Conservation (phyloP, 2,888 invertebrate species). For the Drosophila acutilabella region DNA sequence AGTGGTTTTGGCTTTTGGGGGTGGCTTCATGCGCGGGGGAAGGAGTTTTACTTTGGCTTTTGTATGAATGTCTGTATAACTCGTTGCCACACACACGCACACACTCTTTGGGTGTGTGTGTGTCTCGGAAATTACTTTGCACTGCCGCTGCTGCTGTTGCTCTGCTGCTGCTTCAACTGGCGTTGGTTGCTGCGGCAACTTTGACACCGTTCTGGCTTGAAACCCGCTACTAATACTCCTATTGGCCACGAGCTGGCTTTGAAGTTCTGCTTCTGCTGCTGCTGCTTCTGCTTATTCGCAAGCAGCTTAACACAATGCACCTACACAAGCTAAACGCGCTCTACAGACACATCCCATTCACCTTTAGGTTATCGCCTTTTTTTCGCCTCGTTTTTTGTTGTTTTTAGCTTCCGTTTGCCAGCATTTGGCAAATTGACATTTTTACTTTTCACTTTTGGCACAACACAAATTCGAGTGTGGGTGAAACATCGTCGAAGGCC, state of each 20-base stretch:
- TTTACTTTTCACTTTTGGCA: constrained; percentile 60
- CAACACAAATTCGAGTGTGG: constrained; percentile 48
- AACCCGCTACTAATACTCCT: constrained; percentile 32
- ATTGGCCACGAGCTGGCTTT: constrained; percentile 49
- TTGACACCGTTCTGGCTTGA: constrained; percentile 59
- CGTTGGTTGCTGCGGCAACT: constrained; percentile 70
- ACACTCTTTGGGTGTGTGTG: constrained; percentile 22
- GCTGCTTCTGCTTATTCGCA: constrained; percentile 22
- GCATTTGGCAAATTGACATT: constrained; percentile 79
- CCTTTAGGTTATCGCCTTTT: constrained; percentile 14
- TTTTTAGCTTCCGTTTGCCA: constrained; percentile 55
- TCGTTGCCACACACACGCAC: constrained; percentile 21
- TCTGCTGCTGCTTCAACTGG: constrained; percentile 58
- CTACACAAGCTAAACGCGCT: constrained; percentile 37
- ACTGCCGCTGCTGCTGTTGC: constrained; percentile 58
- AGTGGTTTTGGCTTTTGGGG: constrained; percentile 69
- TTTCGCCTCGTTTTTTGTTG: background rate
- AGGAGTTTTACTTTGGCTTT: constrained; percentile 49
- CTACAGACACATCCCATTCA: constrained; percentile 21
- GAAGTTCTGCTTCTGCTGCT: constrained; percentile 47
- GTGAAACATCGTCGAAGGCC: constrained; percentile 6
- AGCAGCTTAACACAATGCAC: constrained; percentile 59
- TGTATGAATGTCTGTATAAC: constrained; percentile 48
- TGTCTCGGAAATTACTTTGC: constrained; percentile 78
- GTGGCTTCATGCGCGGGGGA: constrained; percentile 18